phyloP scores from a whole-genome alignment of 2,888 invertebrate genomes.

The Proisotoma minuta region DNA sequence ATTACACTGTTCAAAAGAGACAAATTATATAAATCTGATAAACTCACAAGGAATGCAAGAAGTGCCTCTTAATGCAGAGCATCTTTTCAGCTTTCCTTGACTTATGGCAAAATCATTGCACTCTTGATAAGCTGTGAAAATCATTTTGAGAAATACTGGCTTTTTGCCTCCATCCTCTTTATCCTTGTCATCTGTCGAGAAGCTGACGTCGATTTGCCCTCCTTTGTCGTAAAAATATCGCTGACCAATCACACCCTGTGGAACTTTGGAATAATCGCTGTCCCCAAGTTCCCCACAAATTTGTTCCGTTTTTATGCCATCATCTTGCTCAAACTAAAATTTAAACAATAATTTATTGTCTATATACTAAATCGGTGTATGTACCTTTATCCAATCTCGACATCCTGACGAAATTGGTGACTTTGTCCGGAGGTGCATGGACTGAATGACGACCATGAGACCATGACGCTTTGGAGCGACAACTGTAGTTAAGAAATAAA shows the following conservation, averaged over 20 bases:
- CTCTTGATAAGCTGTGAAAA: constrained; percentile 41
- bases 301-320: constrained; percentile 31
- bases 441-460: constrained; percentile 43
- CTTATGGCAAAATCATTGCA: constrained; percentile 25
- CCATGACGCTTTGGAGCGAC: constrained; percentile 43
- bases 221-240: constrained; percentile 34
- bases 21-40: constrained; percentile 1
- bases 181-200: constrained; percentile 38
- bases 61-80: constrained; percentile 30
- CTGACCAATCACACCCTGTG: constrained; percentile 26
- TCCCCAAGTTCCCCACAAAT: constrained; percentile 31
- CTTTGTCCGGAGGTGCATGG: constrained; percentile 30
- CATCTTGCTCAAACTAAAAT: constrained; percentile 33
- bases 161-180: constrained; percentile 13
- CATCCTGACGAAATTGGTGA: constrained; percentile 21
- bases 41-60: constrained; percentile 31
- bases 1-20: background rate
- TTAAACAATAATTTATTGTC: background rate
- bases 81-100: constrained; percentile 24
- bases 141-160: constrained; percentile 29
- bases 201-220: constrained; percentile 38
- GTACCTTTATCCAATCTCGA: constrained; percentile 39
- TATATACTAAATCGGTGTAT: background rate
- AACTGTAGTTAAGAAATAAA: too few relatives aligned
- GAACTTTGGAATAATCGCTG: constrained; percentile 22